Evolutionary conservation across 1,140 invertebrate species (phyloP), one percentile per base, ranked within the genome.

Genomic region (Achatina immaculata): DNA sequence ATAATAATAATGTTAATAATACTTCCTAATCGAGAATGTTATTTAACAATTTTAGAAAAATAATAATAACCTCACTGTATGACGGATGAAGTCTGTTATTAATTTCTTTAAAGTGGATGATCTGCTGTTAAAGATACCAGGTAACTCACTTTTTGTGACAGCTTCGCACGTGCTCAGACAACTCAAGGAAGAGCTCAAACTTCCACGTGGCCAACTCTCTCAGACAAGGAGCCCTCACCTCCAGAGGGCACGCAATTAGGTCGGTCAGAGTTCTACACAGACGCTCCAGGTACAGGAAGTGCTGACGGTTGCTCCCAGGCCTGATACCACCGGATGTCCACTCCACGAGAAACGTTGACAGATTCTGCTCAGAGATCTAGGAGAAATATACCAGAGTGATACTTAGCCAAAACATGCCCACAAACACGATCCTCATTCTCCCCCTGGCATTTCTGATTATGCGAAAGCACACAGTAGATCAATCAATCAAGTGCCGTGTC

Each of bases 291-390:
- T 95, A 94, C 45, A 93, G 92, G 78, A 92, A 91, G 88, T 95
- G 94, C 82, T 94, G 93, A 51, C 94, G 91, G 45, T 86, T 78
- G 0, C 91, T 88, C 42, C 91, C 87, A 6, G 90, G 83, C 80
- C 91, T 90, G 40, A 94, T 83, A 2, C 93, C 93, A 40, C 92
- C 92, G 74, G 92, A 90, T n/a, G 91, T 89, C 92, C 93, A 94
- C 78, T 92, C 92, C 28, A 94, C 91, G 81, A 95, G 92, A 36
- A 94, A 94, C 83, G 94, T 92, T 81, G 94, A 91, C 21, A 94
- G 94, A 86, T 94, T 93, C 81, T 93, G 93, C 74, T 94, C 93
- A 62, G 80, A 76, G 11, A 89, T 66, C 89, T 87, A 82, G n/a
- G 16, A n/a, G n/a, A n/a, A n/a, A n/a, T n/a, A n/a, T n/a, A n/a